These are phyloP conservation scores for Sarcophaga variegata DNA, from an alignment of 2,888 invertebrate species.

Conservation along the genomic window DNA sequence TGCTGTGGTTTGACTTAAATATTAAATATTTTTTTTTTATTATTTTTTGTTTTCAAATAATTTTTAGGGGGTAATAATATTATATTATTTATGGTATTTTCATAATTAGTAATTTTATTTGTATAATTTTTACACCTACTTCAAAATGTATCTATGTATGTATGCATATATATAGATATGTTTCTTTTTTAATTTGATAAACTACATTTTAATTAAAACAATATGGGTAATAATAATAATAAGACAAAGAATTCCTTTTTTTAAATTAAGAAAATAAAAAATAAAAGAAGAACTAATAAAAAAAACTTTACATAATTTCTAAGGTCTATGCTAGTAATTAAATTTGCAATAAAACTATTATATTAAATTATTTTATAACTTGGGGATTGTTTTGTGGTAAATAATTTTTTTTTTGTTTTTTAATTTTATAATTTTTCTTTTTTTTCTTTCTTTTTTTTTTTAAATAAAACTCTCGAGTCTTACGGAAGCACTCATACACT, in stretches of 20 bases:
- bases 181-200: constrained; percentile 15
- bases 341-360: constrained; percentile 32
- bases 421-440: not conserved
- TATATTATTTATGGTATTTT: constrained; percentile 35
- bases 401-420: constrained; percentile 19
- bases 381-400: constrained; percentile 20
- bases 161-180: not conserved
- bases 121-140: constrained; percentile 67
- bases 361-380: constrained; percentile 54
- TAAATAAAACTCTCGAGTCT: constrained; percentile 71
- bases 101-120: constrained; percentile 37
- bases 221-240: constrained; percentile 35
- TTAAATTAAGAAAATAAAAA: constrained; percentile 5
- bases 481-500: constrained; percentile 72
- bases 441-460: not conserved
- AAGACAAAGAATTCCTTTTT: not conserved
- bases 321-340: constrained; percentile 10
- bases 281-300: constrained; percentile 28
- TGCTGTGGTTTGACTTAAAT: constrained; percentile 55
- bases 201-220: constrained; percentile 57
- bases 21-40: constrained; percentile 44
- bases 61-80: constrained; percentile 21
- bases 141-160: constrained; percentile 26
- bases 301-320: constrained; percentile 34
- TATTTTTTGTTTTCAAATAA: constrained; percentile 28